Evolutionary conservation across 2,797 vertebrate species (phyloP), one percentile per base, ranked within the genome.

Genomic region (Coregonus suidteri): DNA sequence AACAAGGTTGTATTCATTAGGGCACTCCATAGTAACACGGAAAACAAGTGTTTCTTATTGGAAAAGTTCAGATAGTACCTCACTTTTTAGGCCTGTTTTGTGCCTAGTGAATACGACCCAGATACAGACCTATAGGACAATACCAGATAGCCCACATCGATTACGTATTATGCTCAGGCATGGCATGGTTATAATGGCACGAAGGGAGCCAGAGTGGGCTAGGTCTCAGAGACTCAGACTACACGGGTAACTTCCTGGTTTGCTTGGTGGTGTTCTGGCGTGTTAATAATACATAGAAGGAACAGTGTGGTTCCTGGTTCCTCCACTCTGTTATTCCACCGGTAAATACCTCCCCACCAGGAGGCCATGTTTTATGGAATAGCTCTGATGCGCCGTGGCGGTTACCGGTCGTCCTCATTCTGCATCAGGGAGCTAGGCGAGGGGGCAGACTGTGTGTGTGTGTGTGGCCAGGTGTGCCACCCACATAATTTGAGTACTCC

Each of bases 301-400:
- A 79, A 3, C 31, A 34, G 31, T 34, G 31, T 34, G 31, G 31
- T 3, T 34, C 31, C 31, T 34, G 31, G 31, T 34, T 34, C 31
- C 31, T 3, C 31, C 59, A 54, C 76, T 84, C 31, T 83, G 81
- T 85, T 90, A 82, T 81, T 88, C 81, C 56, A 59, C 30, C 15
- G 75, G 85, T 87, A 89, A 34, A 79, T 76, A 77, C 83, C 85
- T n/a, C 37, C 67, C 62, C 52, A 6, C 75, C 51, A 30, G 54
- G 62, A 2, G 9, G 64, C 77, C 84, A 90, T 93, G 81, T 88
- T 90, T 94, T 88, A 91, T 92, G 85, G 82, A 93, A 89, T 88
- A 89, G 81, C 73, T 81, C 84, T 89, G 75, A 76, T 83, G 79
- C 68, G 82, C 64, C 71, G 67, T 77, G 84, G 89, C 81, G 74